Conservation (phyloP, 2,888 invertebrate species). For the Drymonia ruficornis region DNA sequence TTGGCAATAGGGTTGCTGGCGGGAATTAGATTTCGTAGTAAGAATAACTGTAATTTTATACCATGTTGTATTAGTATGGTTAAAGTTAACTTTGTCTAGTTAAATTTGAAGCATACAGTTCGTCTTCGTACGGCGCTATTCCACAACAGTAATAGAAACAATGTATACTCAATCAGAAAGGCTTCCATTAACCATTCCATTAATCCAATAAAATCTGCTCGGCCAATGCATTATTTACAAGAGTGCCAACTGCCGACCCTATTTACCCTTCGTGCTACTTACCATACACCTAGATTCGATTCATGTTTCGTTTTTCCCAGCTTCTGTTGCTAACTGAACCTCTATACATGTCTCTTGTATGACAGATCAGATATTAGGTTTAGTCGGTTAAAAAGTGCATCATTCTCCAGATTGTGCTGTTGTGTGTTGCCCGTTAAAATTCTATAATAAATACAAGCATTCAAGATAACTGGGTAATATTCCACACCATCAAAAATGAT, state of each 20-base stretch:
- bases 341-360: no score
- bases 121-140: background rate
- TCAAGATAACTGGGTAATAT: slow-evolving; percentile 32
- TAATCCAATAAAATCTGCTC: slow-evolving; percentile 15
- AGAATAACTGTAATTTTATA: background rate
- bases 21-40: background rate
- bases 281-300: slow-evolving; percentile 59
- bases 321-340: slow-evolving; percentile 57
- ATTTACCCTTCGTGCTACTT: no score
- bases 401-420: background rate
- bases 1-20: slow-evolving; percentile 48
- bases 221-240: slow-evolving; percentile 5
- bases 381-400: background rate
- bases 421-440: background rate
- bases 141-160: background rate
- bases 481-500: slow-evolving; percentile 37
- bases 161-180: background rate
- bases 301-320: slow-evolving; percentile 65
- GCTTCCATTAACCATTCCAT: slow-evolving; percentile 6
- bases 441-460: slow-evolving; percentile 6
- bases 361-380: no score
- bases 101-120: background rate
- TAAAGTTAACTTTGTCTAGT: background rate
- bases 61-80: background rate
- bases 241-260: slow-evolving; percentile 39